phyloP scores from a whole-genome alignment of 2,888 invertebrate species.

The Thereva nobilitata region DNA sequence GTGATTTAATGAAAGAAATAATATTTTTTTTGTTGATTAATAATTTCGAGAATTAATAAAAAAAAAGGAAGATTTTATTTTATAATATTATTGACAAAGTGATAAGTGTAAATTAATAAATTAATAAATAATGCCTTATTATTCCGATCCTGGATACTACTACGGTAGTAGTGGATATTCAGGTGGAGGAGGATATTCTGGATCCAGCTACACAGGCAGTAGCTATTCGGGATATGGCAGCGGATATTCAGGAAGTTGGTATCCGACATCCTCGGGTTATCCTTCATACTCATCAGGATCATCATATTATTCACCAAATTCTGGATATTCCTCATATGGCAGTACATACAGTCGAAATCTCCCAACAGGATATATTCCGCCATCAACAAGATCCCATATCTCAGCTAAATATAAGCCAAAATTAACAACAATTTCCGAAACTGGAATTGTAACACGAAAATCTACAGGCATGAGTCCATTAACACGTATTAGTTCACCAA shows the following conservation, averaged over 20 bases:
- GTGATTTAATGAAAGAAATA: too few relatives aligned
- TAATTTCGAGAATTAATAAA: too few relatives aligned
- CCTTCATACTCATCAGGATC: slow-evolving; percentile 39
- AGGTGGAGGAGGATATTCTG: slow-evolving; percentile 60
- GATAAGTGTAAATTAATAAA: background rate
- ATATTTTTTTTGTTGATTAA: too few relatives aligned
- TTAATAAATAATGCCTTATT: slow-evolving; percentile 66
- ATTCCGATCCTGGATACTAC: slow-evolving; percentile 68
- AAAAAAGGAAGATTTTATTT: background rate
- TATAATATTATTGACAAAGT: background rate
- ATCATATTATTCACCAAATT: slow-evolving; percentile 60
- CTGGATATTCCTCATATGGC: slow-evolving; percentile 61
- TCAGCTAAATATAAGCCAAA: slow-evolving; percentile 70
- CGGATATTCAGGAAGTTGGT: slow-evolving; percentile 54
- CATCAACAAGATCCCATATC: slow-evolving; percentile 50
- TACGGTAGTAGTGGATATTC: slow-evolving; percentile 49
- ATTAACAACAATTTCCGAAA: slow-evolving; percentile 72
- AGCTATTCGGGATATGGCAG: slow-evolving; percentile 61
- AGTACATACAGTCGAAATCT: slow-evolving; percentile 63
- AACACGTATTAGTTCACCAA: slow-evolving; percentile 61
- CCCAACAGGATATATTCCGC: slow-evolving; percentile 49
- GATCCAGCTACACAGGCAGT: slow-evolving; percentile 60
- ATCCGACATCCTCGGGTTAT: too few relatives aligned
- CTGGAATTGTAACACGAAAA: slow-evolving; percentile 50
- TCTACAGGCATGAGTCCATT: slow-evolving; percentile 54